Evolutionary conservation across 1,140 invertebrate species (phyloP).

Genomic region (Dreissena rostriformis): DNA sequence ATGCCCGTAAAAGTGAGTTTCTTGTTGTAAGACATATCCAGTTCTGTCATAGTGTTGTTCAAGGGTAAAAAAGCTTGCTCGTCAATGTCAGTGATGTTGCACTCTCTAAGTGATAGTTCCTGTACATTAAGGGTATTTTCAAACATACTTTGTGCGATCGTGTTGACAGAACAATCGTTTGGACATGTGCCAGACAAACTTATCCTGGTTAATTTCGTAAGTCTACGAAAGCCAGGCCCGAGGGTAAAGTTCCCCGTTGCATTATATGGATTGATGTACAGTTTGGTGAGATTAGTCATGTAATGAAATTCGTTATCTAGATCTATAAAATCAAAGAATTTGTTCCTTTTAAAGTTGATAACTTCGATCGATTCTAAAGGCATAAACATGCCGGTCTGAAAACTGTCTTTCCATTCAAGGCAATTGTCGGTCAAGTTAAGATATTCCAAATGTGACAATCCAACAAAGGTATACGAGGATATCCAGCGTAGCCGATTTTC

Average conservation of each 20-base stretch:
- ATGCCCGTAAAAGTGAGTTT: conserved; percentile 39
- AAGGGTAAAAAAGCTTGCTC: conserved; percentile 25
- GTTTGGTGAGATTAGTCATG: neutral
- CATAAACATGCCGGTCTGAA: conserved; percentile 18
- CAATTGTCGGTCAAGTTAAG: conserved; percentile 21
- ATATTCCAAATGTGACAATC: conserved; percentile 11
- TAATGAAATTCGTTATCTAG: conserved; percentile 2
- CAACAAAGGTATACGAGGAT: conserved; percentile 8
- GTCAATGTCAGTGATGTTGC: conserved; percentile 12
- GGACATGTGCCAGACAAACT: neutral
- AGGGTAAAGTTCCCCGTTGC: neutral
- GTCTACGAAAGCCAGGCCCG: neutral
- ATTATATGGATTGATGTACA: conserved; percentile 5
- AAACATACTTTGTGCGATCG: conserved; percentile 10
- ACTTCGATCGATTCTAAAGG: conserved; percentile 12
- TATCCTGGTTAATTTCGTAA: conserved; percentile 3
- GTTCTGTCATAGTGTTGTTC: neutral
- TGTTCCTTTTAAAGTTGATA: conserved; percentile 16
- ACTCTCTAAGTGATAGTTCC: neutral
- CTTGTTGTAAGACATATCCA: conserved; percentile 42
- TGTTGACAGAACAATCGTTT: neutral
- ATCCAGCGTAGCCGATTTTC: neutral
- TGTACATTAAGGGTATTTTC: neutral
- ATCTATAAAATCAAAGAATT: conserved; percentile 10
- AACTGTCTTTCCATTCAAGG: conserved; percentile 17